Evolutionary conservation across 2,888 invertebrate species (phyloP), one percentile per base, ranked within the genome.

Genomic region (Cancer borealis): DNA sequence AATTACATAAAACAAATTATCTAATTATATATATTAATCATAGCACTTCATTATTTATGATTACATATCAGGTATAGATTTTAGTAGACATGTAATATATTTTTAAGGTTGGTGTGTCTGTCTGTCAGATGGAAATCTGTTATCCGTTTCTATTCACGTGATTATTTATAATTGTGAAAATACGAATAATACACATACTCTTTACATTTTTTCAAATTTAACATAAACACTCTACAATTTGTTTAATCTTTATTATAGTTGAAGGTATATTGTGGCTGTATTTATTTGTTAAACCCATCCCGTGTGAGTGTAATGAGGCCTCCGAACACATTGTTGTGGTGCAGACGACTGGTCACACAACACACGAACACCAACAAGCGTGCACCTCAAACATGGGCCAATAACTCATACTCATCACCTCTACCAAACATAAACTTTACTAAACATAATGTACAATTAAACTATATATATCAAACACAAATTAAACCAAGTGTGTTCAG

Each of bases 241-340:
- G 39, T 54, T 54, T 0, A 54, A 54, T 54, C 1, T 54, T 54
- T 14, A 54, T 54, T 8, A 3, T 54, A 54, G 3, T 14, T 54
- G 39, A 54, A 54, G 54, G 54, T 14, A 54, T 2, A 14, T 1
- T 54, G 54, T 54, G 54, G 14, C 12, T 54, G 54, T 39, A 39
- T 39, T 39, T 39, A 39, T 39, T 39, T 39, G 39, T 39, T 0
- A 17, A 21, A 21, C 2, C 10, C 21, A 21, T 17, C 21, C 60
- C 60, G 21, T 21, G 60, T 2, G 21, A 21, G 73, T 54, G 54
- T 14, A 6, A 26, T 5, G 26, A 73, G 14, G 46, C 21, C 39
- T 39, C 39, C 47, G 92, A 88, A 92, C 66, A 21, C 49, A 87
- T 87, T 94, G 94, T 94, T 94, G 73, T 94, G 94, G 46, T 94